Evolutionary conservation across 2,113 vertebrate genomes (phyloP).

Genomic region (Fulmarus glacialis): DNA sequence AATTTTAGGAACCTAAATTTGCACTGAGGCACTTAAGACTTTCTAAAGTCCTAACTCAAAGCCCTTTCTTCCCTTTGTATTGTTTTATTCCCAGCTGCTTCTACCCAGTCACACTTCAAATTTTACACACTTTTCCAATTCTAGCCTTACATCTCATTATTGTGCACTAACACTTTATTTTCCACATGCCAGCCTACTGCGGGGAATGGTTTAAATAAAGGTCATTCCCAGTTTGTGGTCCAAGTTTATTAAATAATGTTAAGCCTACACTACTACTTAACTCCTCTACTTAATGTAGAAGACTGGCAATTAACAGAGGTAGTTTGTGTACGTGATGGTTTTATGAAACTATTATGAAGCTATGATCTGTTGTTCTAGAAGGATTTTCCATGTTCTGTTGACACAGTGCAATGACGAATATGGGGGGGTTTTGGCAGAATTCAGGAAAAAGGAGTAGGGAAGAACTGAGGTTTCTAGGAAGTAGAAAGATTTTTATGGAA

Average conservation of each 20-base stretch:
- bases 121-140: neutral
- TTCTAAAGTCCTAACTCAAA: neutral
- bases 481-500: neutral
- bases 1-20: neutral
- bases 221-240: neutral
- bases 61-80: neutral
- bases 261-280: neutral
- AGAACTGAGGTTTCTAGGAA: neutral
- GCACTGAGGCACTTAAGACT: neutral
- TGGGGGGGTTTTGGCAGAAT: accelerated
- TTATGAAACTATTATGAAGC: neutral
- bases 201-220: neutral
- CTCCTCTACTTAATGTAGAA: neutral
- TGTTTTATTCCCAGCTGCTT: neutral
- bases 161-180: neutral
- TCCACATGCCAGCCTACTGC: neutral
- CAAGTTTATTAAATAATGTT: neutral
- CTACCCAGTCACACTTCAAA: neutral
- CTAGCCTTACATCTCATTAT: neutral
- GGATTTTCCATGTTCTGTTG: neutral
- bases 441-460: neutral
- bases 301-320: neutral
- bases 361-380: neutral
- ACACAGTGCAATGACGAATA: neutral
- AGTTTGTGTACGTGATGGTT: neutral